Evolutionary conservation across 2,113 vertebrate genomes (phyloP).

Genomic region (Penelope pileata): DNA sequence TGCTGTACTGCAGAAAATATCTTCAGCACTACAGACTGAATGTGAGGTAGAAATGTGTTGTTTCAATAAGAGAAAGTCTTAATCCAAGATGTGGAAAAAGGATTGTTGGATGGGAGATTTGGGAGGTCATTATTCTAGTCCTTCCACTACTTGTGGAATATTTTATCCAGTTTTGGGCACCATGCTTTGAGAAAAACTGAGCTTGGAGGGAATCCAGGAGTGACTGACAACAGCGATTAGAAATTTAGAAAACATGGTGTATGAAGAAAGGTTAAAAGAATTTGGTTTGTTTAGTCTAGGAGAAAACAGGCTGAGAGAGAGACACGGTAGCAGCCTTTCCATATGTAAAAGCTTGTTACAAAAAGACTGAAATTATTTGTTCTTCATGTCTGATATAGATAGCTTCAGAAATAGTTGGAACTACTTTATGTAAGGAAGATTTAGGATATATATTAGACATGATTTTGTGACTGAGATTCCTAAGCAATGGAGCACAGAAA

Average conservation of each 20-base stretch:
- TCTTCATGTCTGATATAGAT: not conserved
- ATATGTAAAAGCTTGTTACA: not conserved
- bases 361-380: not conserved
- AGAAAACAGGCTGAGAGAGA: slow-evolving; percentile 20
- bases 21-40: not conserved
- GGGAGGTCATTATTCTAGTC: not conserved
- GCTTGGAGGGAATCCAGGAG: slow-evolving; percentile 36
- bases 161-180: slow-evolving; percentile 38
- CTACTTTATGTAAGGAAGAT: not conserved
- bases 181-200: slow-evolving; percentile 15
- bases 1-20: not conserved
- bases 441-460: not conserved
- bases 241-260: slow-evolving; percentile 47
- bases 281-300: slow-evolving; percentile 62
- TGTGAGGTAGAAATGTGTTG: not conserved
- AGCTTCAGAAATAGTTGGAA: not conserved
- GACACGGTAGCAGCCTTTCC: not conserved
- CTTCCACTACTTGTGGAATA: slow-evolving; percentile 1
- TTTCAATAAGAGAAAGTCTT: not conserved
- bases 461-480: not conserved
- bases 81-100: not conserved
- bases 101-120: not conserved
- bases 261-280: slow-evolving; percentile 54
- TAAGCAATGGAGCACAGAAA: not conserved
- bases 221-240: slow-evolving; percentile 53